These are phyloP conservation scores for Pyralis farinalis DNA, from an alignment of 2,888 invertebrate species.

Conservation along the genomic window DNA sequence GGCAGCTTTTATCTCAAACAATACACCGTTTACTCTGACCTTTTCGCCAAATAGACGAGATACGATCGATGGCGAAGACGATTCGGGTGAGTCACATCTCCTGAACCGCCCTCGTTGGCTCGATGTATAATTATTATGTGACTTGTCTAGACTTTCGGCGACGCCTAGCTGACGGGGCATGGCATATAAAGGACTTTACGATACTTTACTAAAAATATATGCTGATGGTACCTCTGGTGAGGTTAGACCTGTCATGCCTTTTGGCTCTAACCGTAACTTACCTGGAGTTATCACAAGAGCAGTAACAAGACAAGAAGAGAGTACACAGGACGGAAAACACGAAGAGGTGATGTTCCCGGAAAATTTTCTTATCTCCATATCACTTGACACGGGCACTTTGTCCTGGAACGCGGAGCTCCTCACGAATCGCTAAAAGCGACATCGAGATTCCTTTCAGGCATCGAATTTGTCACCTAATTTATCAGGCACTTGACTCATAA, in stretches of 20 bases:
- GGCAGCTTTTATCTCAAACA: slow-evolving; percentile 35
- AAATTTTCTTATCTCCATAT: slow-evolving; percentile 73
- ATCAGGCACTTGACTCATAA: slow-evolving; percentile 78
- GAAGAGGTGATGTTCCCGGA: slow-evolving; percentile 61
- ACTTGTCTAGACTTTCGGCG: slow-evolving; percentile 76
- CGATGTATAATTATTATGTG: slow-evolving; percentile 68
- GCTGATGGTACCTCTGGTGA: neutral
- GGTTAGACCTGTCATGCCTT: slow-evolving; percentile 5
- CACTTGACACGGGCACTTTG: slow-evolving; percentile 64
- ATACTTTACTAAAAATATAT: slow-evolving; percentile 30
- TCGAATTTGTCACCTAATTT: slow-evolving; percentile 68
- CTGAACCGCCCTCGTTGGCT: slow-evolving; percentile 67
- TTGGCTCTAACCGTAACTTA: slow-evolving; percentile 31
- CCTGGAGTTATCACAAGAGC: slow-evolving; percentile 57
- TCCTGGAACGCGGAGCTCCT: slow-evolving; percentile 57
- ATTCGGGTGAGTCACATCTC: slow-evolving; percentile 67
- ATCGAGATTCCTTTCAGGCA: slow-evolving; percentile 67
- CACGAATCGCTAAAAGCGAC: slow-evolving; percentile 64
- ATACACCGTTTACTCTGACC: slow-evolving; percentile 48
- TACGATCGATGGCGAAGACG: slow-evolving; percentile 64
- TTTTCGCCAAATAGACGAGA: slow-evolving; percentile 50
- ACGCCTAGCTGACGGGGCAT: slow-evolving; percentile 60
- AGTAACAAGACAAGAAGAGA: slow-evolving; percentile 58
- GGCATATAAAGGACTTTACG: slow-evolving; percentile 49
- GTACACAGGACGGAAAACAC: slow-evolving; percentile 71